A percentile compares a stretch with the other conserved stretches of the same genome.
These are phyloP conservation scores for Ictidomys tridecemlineatus DNA, from an alignment of 2,113 vertebrate species.

Conservation along the genomic window DNA sequence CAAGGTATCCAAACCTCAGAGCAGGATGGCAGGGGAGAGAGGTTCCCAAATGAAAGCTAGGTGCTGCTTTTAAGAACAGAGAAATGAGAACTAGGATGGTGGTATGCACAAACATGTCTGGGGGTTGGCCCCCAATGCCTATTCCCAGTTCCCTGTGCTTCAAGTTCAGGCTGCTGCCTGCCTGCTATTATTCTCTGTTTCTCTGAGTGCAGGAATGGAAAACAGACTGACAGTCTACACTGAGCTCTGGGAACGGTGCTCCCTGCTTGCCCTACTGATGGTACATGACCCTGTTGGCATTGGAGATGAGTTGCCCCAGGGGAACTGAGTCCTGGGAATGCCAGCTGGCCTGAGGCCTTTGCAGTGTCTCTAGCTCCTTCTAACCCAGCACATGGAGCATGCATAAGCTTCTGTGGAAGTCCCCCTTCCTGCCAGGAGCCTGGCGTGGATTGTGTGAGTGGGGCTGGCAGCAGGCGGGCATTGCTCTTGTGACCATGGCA, in stretches of 20 bases:
- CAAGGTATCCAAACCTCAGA: too few relatives aligned
- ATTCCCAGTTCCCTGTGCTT: fast-evolving
- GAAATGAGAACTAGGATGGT: background rate
- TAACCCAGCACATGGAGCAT: background rate
- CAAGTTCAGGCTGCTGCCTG: background rate
- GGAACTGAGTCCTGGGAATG: background rate
- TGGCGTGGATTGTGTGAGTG: background rate
- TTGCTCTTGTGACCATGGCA: constrained; percentile 2
- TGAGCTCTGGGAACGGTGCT: background rate
- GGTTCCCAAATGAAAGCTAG: background rate
- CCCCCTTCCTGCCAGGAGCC: too few relatives aligned
- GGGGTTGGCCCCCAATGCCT: background rate
- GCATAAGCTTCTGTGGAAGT: background rate
- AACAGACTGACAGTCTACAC: background rate
- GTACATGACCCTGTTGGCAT: background rate
- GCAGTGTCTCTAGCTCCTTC: background rate
- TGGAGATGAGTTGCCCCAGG: background rate
- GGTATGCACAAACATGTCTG: fast-evolving
- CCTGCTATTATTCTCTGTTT: background rate
- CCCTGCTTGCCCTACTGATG: background rate
- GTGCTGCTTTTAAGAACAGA: background rate
- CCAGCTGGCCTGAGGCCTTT: background rate
- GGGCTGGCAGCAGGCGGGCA: background rate
- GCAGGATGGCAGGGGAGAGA: background rate
- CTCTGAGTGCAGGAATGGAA: fast-evolving